Conservation (phyloP, 2,888 invertebrate species). For the Crepidodera aurea region DNA sequence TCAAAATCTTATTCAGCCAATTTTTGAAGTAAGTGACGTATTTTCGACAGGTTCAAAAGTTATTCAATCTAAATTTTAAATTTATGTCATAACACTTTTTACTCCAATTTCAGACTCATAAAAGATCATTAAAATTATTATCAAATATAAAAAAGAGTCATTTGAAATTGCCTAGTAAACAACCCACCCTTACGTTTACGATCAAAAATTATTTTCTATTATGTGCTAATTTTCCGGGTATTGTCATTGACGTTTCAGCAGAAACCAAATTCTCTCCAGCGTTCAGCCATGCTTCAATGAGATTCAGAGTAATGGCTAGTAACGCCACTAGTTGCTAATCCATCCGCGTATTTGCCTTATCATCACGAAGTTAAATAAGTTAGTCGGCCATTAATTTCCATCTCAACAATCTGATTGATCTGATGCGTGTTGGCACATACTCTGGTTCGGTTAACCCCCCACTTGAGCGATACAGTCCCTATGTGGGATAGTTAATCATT, state of each 20-base stretch:
- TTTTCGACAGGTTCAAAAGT: no score
- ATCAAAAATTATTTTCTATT: no score
- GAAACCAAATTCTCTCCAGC: neutral
- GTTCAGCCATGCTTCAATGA: neutral
- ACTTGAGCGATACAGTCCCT: neutral
- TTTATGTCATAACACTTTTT: no score
- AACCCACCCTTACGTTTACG: no score
- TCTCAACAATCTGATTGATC: conserved; percentile 9
- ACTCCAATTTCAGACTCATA: no score
- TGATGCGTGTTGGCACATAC: neutral
- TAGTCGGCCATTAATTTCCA: conserved; percentile 16
- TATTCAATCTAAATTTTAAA: no score
- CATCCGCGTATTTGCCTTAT: conserved; percentile 21
- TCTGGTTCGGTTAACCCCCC: neutral
- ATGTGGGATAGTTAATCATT: neutral
- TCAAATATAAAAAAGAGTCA: no score
- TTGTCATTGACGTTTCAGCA: no score
- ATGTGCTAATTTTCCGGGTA: conserved; percentile 14
- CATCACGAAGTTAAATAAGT: conserved; percentile 22
- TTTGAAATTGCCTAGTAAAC: no score
- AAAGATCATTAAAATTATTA: no score
- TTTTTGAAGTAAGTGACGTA: no score
- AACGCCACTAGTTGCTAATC: conserved; percentile 19
- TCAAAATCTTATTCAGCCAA: no score
- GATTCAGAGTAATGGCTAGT: conserved; percentile 3